Conservation (phyloP, 37 sponge, comb jelly and placozoan species). For the Cladorhizidae sp. region DNA sequence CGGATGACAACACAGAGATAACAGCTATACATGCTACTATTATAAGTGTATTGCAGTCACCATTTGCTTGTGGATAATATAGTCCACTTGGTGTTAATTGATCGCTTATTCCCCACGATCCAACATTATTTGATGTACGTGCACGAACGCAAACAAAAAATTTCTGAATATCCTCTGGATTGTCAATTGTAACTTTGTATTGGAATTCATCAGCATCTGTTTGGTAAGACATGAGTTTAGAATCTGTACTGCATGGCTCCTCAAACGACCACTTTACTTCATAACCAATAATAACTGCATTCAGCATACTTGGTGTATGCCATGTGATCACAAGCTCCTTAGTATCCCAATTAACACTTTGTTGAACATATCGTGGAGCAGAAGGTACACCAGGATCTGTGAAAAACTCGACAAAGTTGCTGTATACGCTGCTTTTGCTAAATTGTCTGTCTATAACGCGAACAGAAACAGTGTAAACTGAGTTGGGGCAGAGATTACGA, state of each 20-base stretch:
- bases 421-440: background rate
- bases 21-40: slow-evolving; percentile 16
- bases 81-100: background rate
- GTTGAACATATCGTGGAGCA: background rate
- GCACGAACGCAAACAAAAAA: slow-evolving; percentile 13
- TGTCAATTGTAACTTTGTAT: background rate
- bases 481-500: slow-evolving; percentile 2
- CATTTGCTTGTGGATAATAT: background rate
- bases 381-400: slow-evolving; percentile 9
- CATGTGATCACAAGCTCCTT: slow-evolving; percentile 1
- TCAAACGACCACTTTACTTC: slow-evolving; percentile 3
- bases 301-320: background rate
- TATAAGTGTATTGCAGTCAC: background rate
- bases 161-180: background rate
- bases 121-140: background rate
- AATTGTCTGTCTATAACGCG: background rate
- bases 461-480: background rate
- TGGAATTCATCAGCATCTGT: background rate
- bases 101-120: background rate
- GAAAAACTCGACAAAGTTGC: background rate
- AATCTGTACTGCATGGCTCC: background rate
- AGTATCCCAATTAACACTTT: background rate
- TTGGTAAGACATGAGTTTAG: background rate
- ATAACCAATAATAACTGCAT: slow-evolving; percentile 6
- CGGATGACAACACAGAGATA: background rate